A percentile compares a stretch with the other conserved stretches of the same genome.
These are phyloP conservation scores for Trichonephila clavipes DNA, from an alignment of 1,140 invertebrate species.

Conservation along the genomic window DNA sequence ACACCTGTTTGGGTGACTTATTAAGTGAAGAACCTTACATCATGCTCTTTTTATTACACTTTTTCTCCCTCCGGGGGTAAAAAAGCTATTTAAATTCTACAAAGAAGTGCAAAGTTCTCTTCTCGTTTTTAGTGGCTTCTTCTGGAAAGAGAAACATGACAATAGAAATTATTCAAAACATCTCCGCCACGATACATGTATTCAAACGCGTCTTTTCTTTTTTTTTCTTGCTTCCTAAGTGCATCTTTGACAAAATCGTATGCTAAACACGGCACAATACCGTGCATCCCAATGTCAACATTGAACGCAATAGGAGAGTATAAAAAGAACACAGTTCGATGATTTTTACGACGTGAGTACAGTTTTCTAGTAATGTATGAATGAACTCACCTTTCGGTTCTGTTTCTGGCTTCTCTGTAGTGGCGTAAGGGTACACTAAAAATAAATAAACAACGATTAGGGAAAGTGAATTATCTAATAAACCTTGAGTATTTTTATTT, in stretches of 20 bases:
- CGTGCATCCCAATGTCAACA: constrained; percentile 50
- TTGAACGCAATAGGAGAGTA: neutral
- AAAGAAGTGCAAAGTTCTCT: constrained; percentile 20
- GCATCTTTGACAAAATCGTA: neutral
- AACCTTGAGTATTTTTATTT: constrained; percentile 45
- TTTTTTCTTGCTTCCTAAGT: neutral
- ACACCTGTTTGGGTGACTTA: neutral
- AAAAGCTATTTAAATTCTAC: neutral
- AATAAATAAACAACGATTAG: constrained; percentile 53
- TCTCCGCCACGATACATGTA: neutral
- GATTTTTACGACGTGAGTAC: constrained; percentile 66
- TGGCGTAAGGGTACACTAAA: constrained; percentile 47
- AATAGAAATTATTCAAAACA: constrained; percentile 47
- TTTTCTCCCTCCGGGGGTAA: neutral
- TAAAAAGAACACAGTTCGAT: constrained; percentile 17
- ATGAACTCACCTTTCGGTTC: constrained; percentile 58
- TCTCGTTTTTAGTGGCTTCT: neutral
- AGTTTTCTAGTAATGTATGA: constrained; percentile 39
- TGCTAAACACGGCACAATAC: constrained; percentile 7
- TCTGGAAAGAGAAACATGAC: constrained; percentile 14
- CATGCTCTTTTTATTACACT: constrained; percentile 48
- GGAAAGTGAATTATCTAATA: constrained; percentile 44
- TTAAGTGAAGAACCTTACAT: constrained; percentile 32
- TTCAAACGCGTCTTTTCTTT: neutral
- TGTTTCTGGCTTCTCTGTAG: constrained; percentile 64